A percentile compares a stretch with the other conserved stretches of the same genome.
Evolutionary conservation across 1,140 invertebrate species (phyloP).

Genomic region (Listronotus oregonensis): DNA sequence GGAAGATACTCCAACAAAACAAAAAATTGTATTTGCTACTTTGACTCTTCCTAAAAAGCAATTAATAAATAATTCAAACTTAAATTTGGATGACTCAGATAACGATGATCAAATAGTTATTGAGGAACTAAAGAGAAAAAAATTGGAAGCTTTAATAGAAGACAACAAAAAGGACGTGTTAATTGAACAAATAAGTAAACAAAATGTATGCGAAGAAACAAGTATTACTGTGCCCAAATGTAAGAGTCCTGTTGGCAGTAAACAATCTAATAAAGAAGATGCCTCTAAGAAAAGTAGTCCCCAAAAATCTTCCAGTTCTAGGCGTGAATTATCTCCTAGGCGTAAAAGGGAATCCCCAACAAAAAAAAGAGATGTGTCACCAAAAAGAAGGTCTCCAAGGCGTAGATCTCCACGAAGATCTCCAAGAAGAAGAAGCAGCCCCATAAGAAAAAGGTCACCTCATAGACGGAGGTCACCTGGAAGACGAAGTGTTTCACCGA

Average conservation of each 20-base stretch:
- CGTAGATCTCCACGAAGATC: slow-evolving; percentile 20
- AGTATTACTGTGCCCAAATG: too few species aligned
- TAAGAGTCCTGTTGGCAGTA: background rate
- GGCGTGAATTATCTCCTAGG: slow-evolving; percentile 14
- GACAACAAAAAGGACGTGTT: slow-evolving; percentile 13
- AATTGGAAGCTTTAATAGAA: slow-evolving; percentile 17
- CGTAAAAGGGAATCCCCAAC: slow-evolving; percentile 6
- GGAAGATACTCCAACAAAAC: slow-evolving; percentile 8
- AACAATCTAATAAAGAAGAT: background rate
- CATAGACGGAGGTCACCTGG: slow-evolving; percentile 28
- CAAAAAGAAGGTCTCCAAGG: background rate
- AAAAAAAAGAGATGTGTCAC: slow-evolving; percentile 14
- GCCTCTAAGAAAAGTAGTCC: slow-evolving; percentile 12
- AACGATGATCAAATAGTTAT: slow-evolving; percentile 12
- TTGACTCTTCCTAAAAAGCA: slow-evolving; percentile 40
- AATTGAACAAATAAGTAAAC: slow-evolving; percentile 12
- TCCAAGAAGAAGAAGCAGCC: slow-evolving; percentile 30
- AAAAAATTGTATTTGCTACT: slow-evolving; percentile 41
- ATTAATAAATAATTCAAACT: slow-evolving; percentile 37
- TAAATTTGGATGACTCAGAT: slow-evolving; percentile 43
- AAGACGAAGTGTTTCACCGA: slow-evolving; percentile 14
- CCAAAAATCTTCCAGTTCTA: slow-evolving; percentile 1
- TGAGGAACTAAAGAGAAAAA: slow-evolving; percentile 30
- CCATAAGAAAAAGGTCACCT: slow-evolving; percentile 6
- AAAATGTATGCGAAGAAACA: background rate